Evolutionary conservation across 2,113 vertebrate genomes (phyloP), one percentile per base, ranked within the genome.

Genomic region (Oenanthe oenanthe): DNA sequence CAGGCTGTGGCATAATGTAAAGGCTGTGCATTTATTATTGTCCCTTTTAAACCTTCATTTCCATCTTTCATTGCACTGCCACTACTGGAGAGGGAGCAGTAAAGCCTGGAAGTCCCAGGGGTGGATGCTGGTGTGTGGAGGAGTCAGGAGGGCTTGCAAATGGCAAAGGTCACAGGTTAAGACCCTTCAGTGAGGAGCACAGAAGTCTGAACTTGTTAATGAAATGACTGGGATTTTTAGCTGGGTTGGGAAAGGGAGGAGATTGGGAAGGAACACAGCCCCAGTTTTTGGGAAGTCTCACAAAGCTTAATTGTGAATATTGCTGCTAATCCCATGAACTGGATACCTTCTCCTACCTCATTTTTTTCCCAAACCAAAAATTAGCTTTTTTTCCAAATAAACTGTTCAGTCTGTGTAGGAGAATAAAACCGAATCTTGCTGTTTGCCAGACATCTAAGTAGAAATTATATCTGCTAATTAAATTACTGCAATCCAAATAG

Each of bases 151-250:
- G 90, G 91, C 93, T 96, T 56, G 73, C 20, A 77, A 87, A 93
- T 81, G 95, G 91, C 95, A 97, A 57, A 94, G 97, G 97, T 95
- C 97, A 95, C 45, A 66, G 97, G 97, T 96, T 96, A 94, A 85
- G 81, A 93, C 92, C 94, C 91, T 94, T 92, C 66, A 50, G 72
- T 43, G 94, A 87, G 83, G 88, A 75, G 90, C 94, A 95, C 94
- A 97, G 97, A 84, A 96, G 91, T 95, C 93, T 96, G 96, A 95
- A 96, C 96, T 96, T 93, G 74, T 92, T 93, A 77, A 85, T 91
- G 92, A 94, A 96, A 96, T 94, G 86, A 26, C 70, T 88, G 87
- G 57, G 71, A 74, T 89, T 94, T 84, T 83, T 74, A 38, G 42
- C 50, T 53, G 76, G 57, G 45, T 29, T 47, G 13, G 73, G 90